A percentile compares a stretch with the other conserved stretches of the same genome.
Evolutionary conservation across 1,140 invertebrate species (phyloP).

Genomic region (Catajapyx aquilonaris): DNA sequence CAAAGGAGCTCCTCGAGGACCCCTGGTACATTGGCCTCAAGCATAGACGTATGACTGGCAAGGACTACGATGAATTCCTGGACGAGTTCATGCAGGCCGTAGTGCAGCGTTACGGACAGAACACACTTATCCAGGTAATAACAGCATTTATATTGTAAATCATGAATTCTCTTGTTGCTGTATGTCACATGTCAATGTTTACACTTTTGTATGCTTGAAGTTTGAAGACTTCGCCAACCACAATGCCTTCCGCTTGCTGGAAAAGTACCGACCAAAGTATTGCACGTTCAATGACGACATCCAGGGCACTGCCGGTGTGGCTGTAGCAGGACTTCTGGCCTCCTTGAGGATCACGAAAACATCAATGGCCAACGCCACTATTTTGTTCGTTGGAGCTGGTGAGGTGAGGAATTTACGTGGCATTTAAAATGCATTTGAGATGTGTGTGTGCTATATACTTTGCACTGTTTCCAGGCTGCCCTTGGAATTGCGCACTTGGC

Average conservation of each 20-base stretch:
- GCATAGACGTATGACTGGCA: conserved; percentile 63
- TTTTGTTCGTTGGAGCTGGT: conserved; percentile 81
- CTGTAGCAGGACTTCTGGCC: conserved; percentile 71
- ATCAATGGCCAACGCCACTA: conserved; percentile 54
- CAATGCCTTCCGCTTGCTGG: conserved; percentile 77
- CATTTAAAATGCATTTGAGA: neutral
- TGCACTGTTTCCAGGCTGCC: conserved; percentile 39
- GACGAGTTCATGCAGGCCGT: conserved; percentile 97
- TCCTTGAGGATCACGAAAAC: conserved; percentile 57
- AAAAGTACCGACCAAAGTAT: conserved; percentile 66
- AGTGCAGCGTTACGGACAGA: conserved; percentile 73
- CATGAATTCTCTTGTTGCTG: neutral
- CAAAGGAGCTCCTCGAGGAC: conserved; percentile 70
- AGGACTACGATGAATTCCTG: conserved; percentile 81
- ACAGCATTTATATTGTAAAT: neutral
- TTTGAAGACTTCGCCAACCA: conserved; percentile 93
- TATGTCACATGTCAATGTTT: conserved; percentile 19
- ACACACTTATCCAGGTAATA: conserved; percentile 55
- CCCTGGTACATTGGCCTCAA: conserved; percentile 86
- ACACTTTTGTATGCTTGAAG: conserved; percentile 29
- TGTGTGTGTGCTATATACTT: neutral
- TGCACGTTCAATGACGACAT: conserved; percentile 97
- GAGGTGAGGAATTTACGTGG: conserved; percentile 28
- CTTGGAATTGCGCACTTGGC: conserved; percentile 72
- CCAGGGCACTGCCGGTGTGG: conserved; percentile 84